These are phyloP conservation scores for Yponomeuta sedellus DNA, from an alignment of 2,888 invertebrate species.

Conservation along the genomic window DNA sequence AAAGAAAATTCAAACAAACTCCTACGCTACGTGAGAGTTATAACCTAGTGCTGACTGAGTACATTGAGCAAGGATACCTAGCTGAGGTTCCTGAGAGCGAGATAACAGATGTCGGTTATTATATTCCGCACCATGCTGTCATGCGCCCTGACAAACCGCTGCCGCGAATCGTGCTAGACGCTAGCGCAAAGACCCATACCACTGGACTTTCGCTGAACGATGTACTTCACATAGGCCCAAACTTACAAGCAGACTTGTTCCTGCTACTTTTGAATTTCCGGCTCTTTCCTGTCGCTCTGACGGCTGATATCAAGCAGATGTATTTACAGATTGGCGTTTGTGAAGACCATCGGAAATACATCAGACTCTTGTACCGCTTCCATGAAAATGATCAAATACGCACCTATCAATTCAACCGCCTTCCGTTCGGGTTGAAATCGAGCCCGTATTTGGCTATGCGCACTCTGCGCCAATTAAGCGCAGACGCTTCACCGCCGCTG, in stretches of 20 bases:
- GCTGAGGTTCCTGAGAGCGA: no score
- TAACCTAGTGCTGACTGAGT: constrained; percentile 4
- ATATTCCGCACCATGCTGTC: constrained; percentile 14
- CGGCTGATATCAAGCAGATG: constrained; percentile 10
- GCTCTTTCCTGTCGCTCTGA: not conserved
- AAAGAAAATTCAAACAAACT: constrained; percentile 1
- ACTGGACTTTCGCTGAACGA: constrained; percentile 15
- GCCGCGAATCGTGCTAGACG: constrained; percentile 13
- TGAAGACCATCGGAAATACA: not conserved
- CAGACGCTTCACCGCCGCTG: no score
- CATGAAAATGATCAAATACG: not conserved
- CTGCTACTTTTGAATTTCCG: constrained; percentile 10
- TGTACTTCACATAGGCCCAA: constrained; percentile 13
- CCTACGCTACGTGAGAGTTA: constrained; percentile 3
- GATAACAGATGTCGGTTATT: not conserved
- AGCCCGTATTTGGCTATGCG: constrained; percentile 7
- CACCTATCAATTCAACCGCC: not conserved
- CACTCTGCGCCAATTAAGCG: not conserved
- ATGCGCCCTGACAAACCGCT: constrained; percentile 11
- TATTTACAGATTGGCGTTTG: not conserved
- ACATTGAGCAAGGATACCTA: not conserved
- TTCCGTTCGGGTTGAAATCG: not conserved
- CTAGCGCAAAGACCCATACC: constrained; percentile 8
- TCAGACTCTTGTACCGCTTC: not conserved
- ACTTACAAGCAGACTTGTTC: constrained; percentile 13